Evolutionary conservation across 2,888 invertebrate species (phyloP).

Genomic region (Maniola hyperantus): DNA sequence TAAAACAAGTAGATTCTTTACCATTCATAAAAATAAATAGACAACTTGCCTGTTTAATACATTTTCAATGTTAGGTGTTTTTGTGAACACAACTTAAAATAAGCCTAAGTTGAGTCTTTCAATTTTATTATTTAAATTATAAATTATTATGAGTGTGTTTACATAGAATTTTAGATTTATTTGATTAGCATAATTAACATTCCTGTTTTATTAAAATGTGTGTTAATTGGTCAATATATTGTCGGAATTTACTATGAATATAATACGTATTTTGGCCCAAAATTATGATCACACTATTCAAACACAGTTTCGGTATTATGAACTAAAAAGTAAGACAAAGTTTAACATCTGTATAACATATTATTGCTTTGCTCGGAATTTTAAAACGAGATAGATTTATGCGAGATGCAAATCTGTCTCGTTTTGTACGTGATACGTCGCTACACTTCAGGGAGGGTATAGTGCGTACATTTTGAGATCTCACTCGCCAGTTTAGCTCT

Average conservation of each 20-base stretch:
- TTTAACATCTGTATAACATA: no score
- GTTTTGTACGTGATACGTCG: no score
- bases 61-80: neutral
- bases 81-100: neutral
- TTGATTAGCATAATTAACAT: conserved; percentile 2
- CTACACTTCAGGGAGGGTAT: no score
- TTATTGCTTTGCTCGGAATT: no score
- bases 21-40: neutral
- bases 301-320: neutral
- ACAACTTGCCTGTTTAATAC: neutral
- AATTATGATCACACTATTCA: neutral
- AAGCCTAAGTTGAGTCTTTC: conserved; percentile 7
- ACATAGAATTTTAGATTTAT: neutral
- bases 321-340: no score
- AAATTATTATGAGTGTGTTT: neutral
- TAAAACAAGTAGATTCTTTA: neutral
- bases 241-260: neutral
- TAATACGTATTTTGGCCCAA: neutral
- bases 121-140: neutral
- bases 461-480: no score
- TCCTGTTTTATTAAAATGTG: neutral
- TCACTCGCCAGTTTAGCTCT: no score
- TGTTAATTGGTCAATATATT: neutral
- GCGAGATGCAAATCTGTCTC: no score
- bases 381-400: no score